Evolutionary conservation across 2,797 vertebrate species (phyloP).

Genomic region (Neosilurus hyrtlii): DNA sequence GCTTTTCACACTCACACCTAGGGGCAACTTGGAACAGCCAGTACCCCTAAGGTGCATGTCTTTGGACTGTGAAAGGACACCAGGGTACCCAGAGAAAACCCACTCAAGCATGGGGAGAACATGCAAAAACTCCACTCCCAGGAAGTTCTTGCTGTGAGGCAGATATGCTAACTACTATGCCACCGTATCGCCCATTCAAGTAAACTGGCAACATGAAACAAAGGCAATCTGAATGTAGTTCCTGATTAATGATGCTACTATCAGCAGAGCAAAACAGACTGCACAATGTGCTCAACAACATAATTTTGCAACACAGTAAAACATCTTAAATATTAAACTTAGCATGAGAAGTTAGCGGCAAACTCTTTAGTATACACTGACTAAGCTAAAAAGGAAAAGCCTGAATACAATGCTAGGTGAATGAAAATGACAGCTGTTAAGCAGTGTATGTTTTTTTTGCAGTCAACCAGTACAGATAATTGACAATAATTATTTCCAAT

Average conservation of each 20-base stretch:
- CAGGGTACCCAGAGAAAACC: too few relatives aligned
- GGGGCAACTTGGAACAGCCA: too few relatives aligned
- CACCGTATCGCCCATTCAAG: too few relatives aligned
- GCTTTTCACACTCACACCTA: too few relatives aligned
- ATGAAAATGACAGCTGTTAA: neutral
- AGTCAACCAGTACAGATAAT: neutral
- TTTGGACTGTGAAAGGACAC: too few relatives aligned
- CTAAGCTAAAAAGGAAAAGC: neutral
- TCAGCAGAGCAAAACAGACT: neutral
- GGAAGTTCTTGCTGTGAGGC: too few relatives aligned
- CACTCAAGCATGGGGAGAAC: too few relatives aligned
- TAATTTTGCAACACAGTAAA: neutral
- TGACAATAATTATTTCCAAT: neutral
- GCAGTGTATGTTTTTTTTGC: neutral
- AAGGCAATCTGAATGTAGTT: neutral
- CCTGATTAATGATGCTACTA: neutral
- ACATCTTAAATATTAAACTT: neutral
- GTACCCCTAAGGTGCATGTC: too few relatives aligned
- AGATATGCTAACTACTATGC: too few relatives aligned
- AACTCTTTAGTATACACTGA: too few relatives aligned
- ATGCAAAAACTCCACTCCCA: too few relatives aligned
- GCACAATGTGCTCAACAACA: neutral
- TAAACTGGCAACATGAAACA: neutral
- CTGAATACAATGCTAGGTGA: neutral
- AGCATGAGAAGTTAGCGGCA: neutral